phyloP scores from a whole-genome alignment of 2,797 vertebrate species.

The Rhynchotus rufescens region DNA sequence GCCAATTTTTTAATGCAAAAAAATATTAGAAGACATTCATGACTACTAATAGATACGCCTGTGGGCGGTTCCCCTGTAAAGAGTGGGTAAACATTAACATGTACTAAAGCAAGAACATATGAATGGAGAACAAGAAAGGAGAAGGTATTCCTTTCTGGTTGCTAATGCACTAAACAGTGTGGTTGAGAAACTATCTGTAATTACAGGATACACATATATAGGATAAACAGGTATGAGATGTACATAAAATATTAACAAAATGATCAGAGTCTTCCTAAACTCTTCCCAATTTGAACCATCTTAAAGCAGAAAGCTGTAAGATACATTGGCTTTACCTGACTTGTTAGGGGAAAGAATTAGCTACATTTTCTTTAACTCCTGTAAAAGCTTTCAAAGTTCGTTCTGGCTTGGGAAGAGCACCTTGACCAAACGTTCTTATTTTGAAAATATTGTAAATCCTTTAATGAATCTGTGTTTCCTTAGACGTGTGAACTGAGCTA shows the following conservation, averaged over 20 bases:
- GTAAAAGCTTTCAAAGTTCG: not conserved
- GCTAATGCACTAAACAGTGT: too few species aligned
- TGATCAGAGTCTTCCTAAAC: not conserved
- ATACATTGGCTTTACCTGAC: not conserved
- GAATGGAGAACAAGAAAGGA: not conserved
- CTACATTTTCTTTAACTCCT: not conserved
- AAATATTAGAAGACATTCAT: not conserved
- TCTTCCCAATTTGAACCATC: not conserved
- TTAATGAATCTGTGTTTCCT: not conserved
- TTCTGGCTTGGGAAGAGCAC: not conserved
- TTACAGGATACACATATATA: not conserved
- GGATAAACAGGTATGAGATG: not conserved
- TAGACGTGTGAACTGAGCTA: not conserved
- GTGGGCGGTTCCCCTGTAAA: not conserved
- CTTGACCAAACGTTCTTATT: not conserved
- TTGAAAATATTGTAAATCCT: not conserved
- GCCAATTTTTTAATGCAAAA: not conserved
- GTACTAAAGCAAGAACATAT: not conserved
- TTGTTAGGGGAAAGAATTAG: not conserved
- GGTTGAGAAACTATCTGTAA: not conserved
- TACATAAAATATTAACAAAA: not conserved
- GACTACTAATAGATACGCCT: not conserved
- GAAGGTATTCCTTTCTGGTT: too few species aligned
- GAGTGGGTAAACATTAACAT: not conserved
- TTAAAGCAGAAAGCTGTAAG: not conserved